These are phyloP conservation scores for Crax fasciolata DNA, from an alignment of 2,797 vertebrate species.

Conservation along the genomic window DNA sequence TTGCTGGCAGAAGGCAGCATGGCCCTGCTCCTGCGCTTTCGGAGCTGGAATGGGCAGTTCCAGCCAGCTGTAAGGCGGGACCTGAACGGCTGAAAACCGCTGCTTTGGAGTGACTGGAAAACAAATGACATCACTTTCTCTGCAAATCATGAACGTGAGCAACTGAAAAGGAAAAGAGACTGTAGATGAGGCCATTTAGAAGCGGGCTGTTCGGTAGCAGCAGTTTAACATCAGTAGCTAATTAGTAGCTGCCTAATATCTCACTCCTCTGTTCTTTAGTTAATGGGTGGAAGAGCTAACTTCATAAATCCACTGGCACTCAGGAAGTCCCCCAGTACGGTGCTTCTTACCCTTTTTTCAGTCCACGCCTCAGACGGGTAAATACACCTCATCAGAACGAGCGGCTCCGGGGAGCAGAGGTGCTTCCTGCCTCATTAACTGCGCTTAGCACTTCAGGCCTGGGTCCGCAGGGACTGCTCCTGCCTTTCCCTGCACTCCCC, in stretches of 20 bases:
- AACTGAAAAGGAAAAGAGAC: background rate
- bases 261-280: background rate
- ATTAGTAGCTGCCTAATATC: conserved; percentile 14
- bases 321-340: background rate
- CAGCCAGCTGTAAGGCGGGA: background rate
- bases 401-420: conserved; percentile 52
- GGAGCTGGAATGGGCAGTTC: background rate
- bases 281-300: conserved; percentile 44
- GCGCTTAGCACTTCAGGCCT: conserved; percentile 4
- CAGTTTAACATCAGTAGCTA: background rate
- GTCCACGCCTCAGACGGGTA: background rate
- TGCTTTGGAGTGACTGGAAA: background rate
- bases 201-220: background rate
- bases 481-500: conserved; percentile 36
- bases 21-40: background rate
- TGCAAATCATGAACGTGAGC: background rate
- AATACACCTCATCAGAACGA: conserved; percentile 36
- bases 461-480: conserved; percentile 22
- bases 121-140: background rate
- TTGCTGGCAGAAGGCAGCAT: background rate
- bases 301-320: background rate
- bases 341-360: background rate
- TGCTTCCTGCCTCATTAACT: conserved; percentile 60
- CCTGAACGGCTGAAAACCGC: background rate
- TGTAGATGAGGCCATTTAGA: background rate